These are phyloP conservation scores for Coregonus sp. DNA, from an alignment of 2,797 vertebrate species.

Conservation along the genomic window DNA sequence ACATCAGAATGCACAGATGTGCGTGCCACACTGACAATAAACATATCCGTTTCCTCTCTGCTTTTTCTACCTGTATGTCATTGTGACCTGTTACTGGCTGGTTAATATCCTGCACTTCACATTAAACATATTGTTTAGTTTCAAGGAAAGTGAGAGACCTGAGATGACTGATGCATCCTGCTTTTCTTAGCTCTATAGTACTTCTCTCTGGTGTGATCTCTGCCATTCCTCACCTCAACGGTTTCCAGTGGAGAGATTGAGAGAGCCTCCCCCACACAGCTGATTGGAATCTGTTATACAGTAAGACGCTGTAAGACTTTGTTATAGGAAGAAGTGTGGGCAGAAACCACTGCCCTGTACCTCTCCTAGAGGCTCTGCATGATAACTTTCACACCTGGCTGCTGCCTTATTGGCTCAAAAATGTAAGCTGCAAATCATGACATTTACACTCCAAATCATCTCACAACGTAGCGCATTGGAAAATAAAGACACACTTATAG, in stretches of 20 bases:
- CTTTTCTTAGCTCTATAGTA: not conserved
- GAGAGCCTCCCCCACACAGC: constrained; percentile 13
- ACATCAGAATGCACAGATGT: not conserved
- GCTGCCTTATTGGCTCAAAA: no score
- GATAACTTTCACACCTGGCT: not conserved
- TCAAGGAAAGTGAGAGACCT: not conserved
- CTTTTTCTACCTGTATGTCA: not conserved
- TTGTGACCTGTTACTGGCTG: not conserved
- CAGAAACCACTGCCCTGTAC: not conserved
- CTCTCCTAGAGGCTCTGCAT: not conserved
- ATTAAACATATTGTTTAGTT: no score
- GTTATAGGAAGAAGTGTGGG: not conserved
- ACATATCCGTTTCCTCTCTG: not conserved
- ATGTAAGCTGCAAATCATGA: no score
- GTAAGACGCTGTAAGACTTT: not conserved
- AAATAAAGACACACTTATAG: no score
- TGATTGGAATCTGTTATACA: not conserved
- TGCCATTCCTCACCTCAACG: not conserved
- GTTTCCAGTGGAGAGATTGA: constrained; percentile 6
- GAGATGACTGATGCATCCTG: not conserved
- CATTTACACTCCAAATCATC: no score
- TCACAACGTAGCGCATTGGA: no score
- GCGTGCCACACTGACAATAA: not conserved
- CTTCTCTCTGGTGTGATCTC: not conserved
- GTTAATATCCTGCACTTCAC: no score